Evolutionary conservation across 2,888 invertebrate genomes (phyloP).

Genomic region (Sinhomidia bicolor): DNA sequence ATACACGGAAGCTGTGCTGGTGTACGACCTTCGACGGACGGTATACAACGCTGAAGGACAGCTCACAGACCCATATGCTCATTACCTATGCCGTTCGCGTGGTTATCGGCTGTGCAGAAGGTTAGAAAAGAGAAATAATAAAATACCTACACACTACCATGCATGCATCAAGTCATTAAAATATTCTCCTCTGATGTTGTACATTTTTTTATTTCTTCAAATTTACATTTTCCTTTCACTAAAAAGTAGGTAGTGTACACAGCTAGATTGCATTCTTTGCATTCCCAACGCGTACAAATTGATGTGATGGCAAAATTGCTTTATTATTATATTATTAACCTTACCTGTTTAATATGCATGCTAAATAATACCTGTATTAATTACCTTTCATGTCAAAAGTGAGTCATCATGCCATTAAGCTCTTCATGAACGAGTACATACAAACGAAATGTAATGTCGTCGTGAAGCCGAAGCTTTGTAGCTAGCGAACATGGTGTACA

Average conservation of each 20-base stretch:
- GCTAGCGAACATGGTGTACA: too few relatives aligned
- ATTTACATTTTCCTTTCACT: not conserved
- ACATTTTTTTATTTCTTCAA: not conserved
- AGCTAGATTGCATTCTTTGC: not conserved
- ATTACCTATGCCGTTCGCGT: conserved; percentile 76
- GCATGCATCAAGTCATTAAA: not conserved
- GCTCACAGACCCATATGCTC: conserved; percentile 76
- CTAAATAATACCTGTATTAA: conserved; percentile 40
- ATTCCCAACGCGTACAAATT: conserved; percentile 22
- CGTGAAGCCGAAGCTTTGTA: too few relatives aligned
- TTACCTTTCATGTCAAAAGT: conserved; percentile 32
- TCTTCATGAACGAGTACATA: too few relatives aligned
- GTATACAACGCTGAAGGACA: conserved; percentile 78
- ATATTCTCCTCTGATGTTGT: not conserved
- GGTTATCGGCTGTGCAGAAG: conserved; percentile 77
- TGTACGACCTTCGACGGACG: conserved; percentile 74
- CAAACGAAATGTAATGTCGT: too few relatives aligned
- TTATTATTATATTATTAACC: conserved; percentile 12
- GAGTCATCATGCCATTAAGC: not conserved
- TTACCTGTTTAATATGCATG: conserved; percentile 13
- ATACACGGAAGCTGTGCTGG: conserved; percentile 77
- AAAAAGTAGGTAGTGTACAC: too few relatives aligned
- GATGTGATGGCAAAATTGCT: not conserved
- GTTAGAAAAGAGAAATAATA: conserved; percentile 47
- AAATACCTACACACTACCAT: not conserved